Evolutionary conservation across 2,888 invertebrate species (phyloP).

Genomic region (Emmelina monodactyla): DNA sequence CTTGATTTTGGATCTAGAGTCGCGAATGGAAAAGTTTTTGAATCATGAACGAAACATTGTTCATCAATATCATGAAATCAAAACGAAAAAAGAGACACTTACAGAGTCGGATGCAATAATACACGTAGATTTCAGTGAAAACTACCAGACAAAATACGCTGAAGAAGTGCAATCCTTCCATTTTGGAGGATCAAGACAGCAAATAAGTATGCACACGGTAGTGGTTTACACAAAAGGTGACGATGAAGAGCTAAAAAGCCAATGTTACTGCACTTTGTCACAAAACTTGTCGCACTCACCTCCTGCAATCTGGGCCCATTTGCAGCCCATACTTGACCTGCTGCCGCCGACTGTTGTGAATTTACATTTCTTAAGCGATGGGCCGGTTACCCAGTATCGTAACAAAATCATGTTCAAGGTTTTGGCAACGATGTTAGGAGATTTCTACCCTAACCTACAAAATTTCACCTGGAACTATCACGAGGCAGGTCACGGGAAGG

Average conservation of each 20-base stretch:
- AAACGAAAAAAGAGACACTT: conserved; percentile 2
- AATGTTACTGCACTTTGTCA: conserved; percentile 5
- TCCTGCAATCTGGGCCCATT: conserved; percentile 9
- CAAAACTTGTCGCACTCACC: conserved; percentile 9
- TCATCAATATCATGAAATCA: conserved; percentile 5
- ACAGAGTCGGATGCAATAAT: conserved; percentile 6
- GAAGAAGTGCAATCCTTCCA: conserved; percentile 10
- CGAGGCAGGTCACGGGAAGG: conserved; percentile 12
- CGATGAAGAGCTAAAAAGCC: conserved; percentile 4
- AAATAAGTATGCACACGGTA: conserved; percentile 8
- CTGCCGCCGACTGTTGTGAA: conserved; percentile 5
- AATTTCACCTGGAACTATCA: conserved; percentile 11
- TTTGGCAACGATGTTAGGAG: conserved; percentile 5
- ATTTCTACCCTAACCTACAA: conserved; percentile 6
- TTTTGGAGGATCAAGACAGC: conserved; percentile 10
- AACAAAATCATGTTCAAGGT: conserved; percentile 7
- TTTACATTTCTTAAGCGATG: conserved; percentile 9
- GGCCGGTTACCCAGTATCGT: conserved; percentile 8
- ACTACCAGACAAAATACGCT: conserved; percentile 9
- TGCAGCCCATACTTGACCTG: conserved; percentile 6
- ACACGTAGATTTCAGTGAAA: conserved; percentile 11
- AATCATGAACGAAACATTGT: conserved; percentile 5
- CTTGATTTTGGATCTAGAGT: conserved; percentile 1
- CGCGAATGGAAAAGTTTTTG: conserved; percentile 2
- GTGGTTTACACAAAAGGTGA: conserved; percentile 7